Percentiles rank a stretch among this genome's conserved stretches.
Conservation (phyloP, 2,888 invertebrate species). For the Cataglyphis livida region DNA sequence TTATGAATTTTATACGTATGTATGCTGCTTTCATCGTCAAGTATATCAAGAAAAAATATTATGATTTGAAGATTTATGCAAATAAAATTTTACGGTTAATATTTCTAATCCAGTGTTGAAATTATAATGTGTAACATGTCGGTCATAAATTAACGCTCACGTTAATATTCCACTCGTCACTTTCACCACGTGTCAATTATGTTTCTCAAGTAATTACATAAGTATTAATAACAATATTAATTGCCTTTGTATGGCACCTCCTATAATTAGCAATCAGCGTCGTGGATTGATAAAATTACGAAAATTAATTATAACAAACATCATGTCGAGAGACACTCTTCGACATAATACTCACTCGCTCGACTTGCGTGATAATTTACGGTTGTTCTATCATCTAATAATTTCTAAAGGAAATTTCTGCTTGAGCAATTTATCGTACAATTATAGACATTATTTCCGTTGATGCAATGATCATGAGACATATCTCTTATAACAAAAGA, state of each 20-base stretch:
- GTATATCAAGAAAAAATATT: neutral
- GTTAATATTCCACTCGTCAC: slow-evolving; percentile 32
- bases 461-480: neutral
- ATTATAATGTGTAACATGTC: slow-evolving; percentile 12
- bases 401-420: slow-evolving; percentile 8
- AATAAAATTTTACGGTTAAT: neutral
- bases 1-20: neutral
- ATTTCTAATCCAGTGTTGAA: slow-evolving; percentile 7
- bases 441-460: neutral
- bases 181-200: slow-evolving; percentile 39
- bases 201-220: slow-evolving; percentile 40
- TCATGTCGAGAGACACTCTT: neutral
- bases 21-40: neutral
- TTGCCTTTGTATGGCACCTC: neutral
- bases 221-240: slow-evolving; percentile 31
- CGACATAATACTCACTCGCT: neutral
- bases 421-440: neutral
- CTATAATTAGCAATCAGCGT: slow-evolving; percentile 23
- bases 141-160: slow-evolving; percentile 8
- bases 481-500: neutral
- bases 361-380: slow-evolving; percentile 7
- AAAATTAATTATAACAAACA: slow-evolving; percentile 6
- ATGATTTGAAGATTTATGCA: neutral
- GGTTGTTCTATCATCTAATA: neutral
- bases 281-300: slow-evolving; percentile 12